A percentile compares a stretch with the other conserved stretches of the same genome.
Evolutionary conservation across 2,113 vertebrate species (phyloP).

Genomic region (Notiomystis cincta): DNA sequence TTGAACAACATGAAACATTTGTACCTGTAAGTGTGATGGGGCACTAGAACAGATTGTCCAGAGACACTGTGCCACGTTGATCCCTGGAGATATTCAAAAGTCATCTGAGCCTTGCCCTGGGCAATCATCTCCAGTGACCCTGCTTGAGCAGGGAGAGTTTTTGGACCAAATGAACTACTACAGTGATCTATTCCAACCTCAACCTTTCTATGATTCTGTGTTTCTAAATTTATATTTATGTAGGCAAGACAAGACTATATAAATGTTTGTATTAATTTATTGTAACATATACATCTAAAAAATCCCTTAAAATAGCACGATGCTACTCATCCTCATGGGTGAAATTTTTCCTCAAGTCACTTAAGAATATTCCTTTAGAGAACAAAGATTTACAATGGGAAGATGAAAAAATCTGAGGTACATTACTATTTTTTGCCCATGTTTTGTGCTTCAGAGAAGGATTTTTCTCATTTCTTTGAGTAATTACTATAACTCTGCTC

Average conservation of each 20-base stretch:
- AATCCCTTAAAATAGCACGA: rapidly evolving
- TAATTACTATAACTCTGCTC: background rate
- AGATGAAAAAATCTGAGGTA: background rate
- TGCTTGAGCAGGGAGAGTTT: background rate
- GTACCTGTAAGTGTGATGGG: rapidly evolving
- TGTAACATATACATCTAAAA: background rate
- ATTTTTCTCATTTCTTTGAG: background rate
- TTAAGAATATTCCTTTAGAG: background rate
- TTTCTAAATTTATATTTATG: background rate
- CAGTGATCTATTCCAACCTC: background rate
- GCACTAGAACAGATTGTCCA: background rate
- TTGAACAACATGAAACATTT: background rate
- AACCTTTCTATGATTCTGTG: background rate
- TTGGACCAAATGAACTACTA: background rate
- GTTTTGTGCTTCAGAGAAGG: background rate
- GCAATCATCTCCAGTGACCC: background rate
- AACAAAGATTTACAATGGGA: background rate
- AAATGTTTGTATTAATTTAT: background rate
- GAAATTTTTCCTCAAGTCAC: background rate
- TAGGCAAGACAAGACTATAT: background rate
- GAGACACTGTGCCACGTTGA: background rate
- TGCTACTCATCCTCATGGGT: rapidly evolving
- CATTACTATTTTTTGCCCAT: background rate
- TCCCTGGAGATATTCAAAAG: background rate
- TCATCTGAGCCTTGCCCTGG: no score